Percentiles rank a stretch among this genome's conserved stretches.
Conservation (phyloP, 2,888 invertebrate genomes). For the Diplolepis rosae region DNA sequence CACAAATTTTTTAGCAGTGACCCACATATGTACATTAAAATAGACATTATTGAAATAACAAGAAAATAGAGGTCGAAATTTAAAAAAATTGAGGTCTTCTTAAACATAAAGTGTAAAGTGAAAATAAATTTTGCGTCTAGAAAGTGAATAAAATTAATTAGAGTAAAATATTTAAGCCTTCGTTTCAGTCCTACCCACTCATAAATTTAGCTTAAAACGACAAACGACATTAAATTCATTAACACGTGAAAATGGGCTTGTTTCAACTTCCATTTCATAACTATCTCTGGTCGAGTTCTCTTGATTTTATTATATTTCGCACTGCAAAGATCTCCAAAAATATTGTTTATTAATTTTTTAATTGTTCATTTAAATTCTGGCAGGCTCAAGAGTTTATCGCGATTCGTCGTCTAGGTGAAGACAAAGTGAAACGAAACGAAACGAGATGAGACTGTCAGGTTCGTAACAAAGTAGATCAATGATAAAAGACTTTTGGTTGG, state of each 20-base stretch:
- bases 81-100: too few species aligned
- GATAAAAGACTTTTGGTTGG: slow-evolving; percentile 9
- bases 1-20: too few species aligned
- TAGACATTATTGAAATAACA: too few species aligned
- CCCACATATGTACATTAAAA: too few species aligned
- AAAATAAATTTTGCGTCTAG: too few species aligned
- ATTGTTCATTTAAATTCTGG: neutral
- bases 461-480: neutral
- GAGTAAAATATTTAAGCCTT: neutral
- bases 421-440: neutral
- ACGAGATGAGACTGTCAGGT: too few species aligned
- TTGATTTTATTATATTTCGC: neutral
- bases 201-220: neutral
- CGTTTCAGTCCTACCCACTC: neutral
- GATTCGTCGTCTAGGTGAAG: neutral
- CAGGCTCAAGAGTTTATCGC: neutral
- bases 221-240: neutral
- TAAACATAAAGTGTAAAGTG: too few species aligned
- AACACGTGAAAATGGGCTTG: neutral
- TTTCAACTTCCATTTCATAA: neutral
- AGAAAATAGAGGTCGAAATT: too few species aligned
- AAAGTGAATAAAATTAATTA: neutral
- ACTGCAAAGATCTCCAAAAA: neutral
- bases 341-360: neutral
- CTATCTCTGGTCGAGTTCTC: neutral